Conservation (phyloP, 2,113 vertebrate species). For the Notothenia rossii region DNA sequence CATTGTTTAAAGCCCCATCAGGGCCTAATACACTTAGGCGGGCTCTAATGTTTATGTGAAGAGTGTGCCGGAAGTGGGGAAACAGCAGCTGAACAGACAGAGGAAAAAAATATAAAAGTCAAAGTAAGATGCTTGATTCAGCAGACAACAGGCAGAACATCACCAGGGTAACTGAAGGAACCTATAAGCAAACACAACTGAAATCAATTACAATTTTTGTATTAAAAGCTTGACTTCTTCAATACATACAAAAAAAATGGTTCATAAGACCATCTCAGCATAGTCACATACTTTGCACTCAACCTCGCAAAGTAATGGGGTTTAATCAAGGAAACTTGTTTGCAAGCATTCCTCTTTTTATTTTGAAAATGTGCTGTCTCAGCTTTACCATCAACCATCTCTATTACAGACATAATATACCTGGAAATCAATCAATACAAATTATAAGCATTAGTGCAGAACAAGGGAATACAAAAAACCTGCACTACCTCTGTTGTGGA, state of each 20-base stretch:
- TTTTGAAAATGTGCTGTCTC: no score
- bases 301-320: no score
- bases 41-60: not conserved
- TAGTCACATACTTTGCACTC: no score
- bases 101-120: not conserved
- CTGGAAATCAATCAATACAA: no score
- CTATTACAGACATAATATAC: not conserved
- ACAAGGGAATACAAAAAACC: not conserved
- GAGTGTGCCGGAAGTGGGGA: slow-evolving; percentile 40
- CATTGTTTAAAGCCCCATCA: not conserved
- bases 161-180: not conserved
- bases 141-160: not conserved
- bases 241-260: no score
- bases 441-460: no score
- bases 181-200: not conserved
- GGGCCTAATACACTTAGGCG: slow-evolving; percentile 1
- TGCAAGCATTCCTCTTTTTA: not conserved
- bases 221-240: no score
- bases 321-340: no score
- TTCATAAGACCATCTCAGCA: no score
- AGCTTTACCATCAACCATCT: not conserved
- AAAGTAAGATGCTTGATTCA: not conserved
- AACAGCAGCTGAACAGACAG: slow-evolving; percentile 44
- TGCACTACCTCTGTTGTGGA: not conserved
- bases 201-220: no score